These are phyloP conservation scores for Phenacoccus solenopsis DNA, from an alignment of 1,140 invertebrate species.

Conservation along the genomic window DNA sequence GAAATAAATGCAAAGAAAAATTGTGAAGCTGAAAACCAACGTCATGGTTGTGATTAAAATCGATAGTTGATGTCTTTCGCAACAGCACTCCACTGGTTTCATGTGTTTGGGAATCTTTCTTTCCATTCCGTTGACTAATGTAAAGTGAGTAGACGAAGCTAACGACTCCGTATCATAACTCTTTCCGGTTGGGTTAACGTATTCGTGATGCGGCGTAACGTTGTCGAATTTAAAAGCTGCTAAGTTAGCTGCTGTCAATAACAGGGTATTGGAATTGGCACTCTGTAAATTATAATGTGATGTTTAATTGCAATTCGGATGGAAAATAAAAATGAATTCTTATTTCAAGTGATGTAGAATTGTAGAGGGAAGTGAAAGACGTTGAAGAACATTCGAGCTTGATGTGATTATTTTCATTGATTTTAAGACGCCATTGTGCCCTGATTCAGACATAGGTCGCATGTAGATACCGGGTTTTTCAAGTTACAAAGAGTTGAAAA, in stretches of 20 bases:
- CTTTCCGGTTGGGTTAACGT: constrained; percentile 24
- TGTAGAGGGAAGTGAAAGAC: no score
- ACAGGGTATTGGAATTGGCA: constrained; percentile 57
- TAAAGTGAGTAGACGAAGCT: constrained; percentile 72
- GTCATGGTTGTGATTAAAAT: constrained; percentile 60
- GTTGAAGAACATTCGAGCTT: no score
- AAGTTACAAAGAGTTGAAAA: no score
- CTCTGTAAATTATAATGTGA: no score
- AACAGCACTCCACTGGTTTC: constrained; percentile 40
- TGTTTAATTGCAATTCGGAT: no score
- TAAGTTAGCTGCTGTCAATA: constrained; percentile 62
- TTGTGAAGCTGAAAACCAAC: constrained; percentile 50
- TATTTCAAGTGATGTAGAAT: no score
- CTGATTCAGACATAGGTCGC: no score
- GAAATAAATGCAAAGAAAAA: constrained; percentile 52
- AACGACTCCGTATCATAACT: constrained; percentile 51
- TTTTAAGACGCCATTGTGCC: no score
- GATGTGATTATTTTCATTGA: no score
- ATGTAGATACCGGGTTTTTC: no score
- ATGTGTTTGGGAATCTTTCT: constrained; percentile 29
- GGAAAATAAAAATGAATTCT: no score
- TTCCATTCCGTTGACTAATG: constrained; percentile 63
- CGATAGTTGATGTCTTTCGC: constrained; percentile 50
- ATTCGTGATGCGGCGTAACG: constrained; percentile 31
- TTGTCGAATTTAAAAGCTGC: constrained; percentile 46